These are phyloP conservation scores for Sorex fumeus DNA, from an alignment of 2,113 vertebrate genomes.

Conservation along the genomic window DNA sequence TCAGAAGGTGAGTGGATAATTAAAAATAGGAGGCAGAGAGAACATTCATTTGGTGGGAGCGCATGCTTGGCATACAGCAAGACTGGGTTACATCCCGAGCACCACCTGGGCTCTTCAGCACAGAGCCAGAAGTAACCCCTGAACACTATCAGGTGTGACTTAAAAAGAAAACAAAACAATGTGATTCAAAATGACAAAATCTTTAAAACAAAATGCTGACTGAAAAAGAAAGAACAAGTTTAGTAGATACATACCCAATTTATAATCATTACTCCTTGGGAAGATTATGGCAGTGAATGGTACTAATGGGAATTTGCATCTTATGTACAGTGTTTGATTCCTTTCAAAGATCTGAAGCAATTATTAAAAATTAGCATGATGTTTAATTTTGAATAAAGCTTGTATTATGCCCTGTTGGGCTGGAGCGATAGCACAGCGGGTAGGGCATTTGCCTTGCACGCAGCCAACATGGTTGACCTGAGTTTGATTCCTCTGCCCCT, in stretches of 20 bases:
- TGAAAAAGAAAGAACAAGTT: neutral
- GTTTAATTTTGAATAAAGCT: slow-evolving; percentile 12
- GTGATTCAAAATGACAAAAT: neutral
- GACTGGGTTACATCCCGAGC: no score
- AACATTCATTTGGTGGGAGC: no score
- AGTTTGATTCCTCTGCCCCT: no score
- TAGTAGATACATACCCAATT: neutral
- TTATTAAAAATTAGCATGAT: neutral
- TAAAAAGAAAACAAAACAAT: no score
- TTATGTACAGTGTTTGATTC: neutral
- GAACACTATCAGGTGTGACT: no score
- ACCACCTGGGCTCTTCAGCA: no score
- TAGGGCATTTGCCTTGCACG: no score
- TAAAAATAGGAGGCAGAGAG: neutral
- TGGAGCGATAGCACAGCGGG: no score
- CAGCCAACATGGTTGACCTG: no score
- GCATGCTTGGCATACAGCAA: no score
- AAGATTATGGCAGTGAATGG: neutral
- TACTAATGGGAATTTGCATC: no score
- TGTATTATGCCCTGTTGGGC: neutral
- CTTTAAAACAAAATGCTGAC: neutral
- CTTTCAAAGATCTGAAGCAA: neutral
- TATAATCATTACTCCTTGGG: neutral
- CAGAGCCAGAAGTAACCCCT: no score
- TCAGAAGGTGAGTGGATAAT: neutral